These are phyloP conservation scores for Chesias legatella DNA, from an alignment of 2,888 invertebrate genomes.

Conservation along the genomic window DNA sequence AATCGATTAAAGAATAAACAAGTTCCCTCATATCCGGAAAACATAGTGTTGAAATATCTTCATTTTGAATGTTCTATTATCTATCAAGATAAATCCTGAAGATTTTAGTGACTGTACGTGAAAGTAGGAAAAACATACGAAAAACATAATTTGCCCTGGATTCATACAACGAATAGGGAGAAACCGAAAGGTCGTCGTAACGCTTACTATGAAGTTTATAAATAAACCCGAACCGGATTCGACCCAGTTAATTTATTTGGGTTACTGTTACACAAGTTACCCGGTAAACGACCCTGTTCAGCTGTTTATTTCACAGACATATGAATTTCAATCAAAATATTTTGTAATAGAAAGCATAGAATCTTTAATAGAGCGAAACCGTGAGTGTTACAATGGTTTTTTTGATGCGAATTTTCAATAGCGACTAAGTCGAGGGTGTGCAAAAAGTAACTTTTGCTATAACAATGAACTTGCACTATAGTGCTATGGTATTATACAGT, in stretches of 20 bases:
- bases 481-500: too few relatives aligned
- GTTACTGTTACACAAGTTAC: constrained; percentile 53
- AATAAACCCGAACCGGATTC: constrained; percentile 54
- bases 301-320: constrained; percentile 22
- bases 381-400: constrained; percentile 54
- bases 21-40: too few relatives aligned
- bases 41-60: too few relatives aligned
- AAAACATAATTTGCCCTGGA: constrained; percentile 1
- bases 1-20: too few relatives aligned
- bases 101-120: too few relatives aligned
- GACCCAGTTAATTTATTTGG: constrained; percentile 55
- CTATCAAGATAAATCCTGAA: too few relatives aligned
- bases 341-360: constrained; percentile 24
- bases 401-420: constrained; percentile 46
- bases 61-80: too few relatives aligned
- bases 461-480: constrained; percentile 66
- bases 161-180: constrained; percentile 8
- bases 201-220: constrained; percentile 38
- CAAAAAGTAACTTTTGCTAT: constrained; percentile 47
- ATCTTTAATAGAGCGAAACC: constrained; percentile 52
- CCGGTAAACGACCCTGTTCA: constrained; percentile 43
- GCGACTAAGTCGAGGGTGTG: constrained; percentile 45
- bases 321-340: constrained; percentile 14
- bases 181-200: constrained; percentile 44
- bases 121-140: neutral